Conservation (phyloP, 1,140 invertebrate genomes). For the Mercenaria mercenaria region DNA sequence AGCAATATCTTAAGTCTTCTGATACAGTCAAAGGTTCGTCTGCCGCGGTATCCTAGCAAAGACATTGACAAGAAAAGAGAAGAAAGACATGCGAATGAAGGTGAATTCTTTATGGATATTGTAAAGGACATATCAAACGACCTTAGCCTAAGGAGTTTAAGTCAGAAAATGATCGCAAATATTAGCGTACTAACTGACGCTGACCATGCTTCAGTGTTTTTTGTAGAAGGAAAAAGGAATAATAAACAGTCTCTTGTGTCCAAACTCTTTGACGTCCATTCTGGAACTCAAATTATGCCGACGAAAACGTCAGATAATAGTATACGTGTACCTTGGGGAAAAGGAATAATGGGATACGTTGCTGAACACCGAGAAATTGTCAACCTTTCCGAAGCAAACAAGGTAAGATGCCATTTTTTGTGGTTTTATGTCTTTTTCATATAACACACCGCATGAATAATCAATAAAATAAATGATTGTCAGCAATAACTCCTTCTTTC, state of each 20-base stretch:
- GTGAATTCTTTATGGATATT: slow-evolving; percentile 97
- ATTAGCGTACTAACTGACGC: slow-evolving; percentile 96
- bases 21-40: slow-evolving; percentile 79
- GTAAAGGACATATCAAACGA: slow-evolving; percentile 99
- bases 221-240: slow-evolving; percentile 90
- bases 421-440: neutral
- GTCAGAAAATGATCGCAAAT: slow-evolving; percentile 98
- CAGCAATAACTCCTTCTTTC: too few relatives aligned
- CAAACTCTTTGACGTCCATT: slow-evolving; percentile 96
- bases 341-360: slow-evolving; percentile 96
- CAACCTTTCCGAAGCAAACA: slow-evolving; percentile 97
- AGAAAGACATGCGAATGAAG: slow-evolving; percentile 92
- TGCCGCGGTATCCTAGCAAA: slow-evolving; percentile 81
- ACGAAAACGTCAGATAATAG: slow-evolving; percentile 84
- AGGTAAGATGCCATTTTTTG: slow-evolving; percentile 90
- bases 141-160: slow-evolving; percentile 95
- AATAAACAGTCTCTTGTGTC: slow-evolving; percentile 91
- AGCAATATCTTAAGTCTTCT: slow-evolving; percentile 79
- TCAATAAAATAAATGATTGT: too few relatives aligned
- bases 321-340: slow-evolving; percentile 89
- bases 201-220: slow-evolving; percentile 96
- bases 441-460: too few relatives aligned
- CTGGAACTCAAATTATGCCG: slow-evolving; percentile 91
- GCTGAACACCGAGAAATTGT: slow-evolving; percentile 96
- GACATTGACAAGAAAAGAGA: slow-evolving; percentile 81